Conservation (phyloP, 2,888 invertebrate species). For the Tenthredo distinguenda region DNA sequence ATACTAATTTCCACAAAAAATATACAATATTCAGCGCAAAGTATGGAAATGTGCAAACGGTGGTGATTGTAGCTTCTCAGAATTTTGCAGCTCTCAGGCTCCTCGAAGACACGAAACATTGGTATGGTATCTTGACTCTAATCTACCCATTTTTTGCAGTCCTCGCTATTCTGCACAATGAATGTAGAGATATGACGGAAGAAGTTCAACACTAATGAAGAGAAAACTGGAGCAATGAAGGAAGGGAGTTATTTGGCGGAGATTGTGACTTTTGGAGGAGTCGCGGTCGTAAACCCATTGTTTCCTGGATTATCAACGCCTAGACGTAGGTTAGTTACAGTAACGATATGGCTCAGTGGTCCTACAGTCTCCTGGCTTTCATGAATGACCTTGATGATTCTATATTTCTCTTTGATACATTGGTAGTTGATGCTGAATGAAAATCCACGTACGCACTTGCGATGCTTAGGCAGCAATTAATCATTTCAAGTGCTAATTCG, state of each 20-base stretch:
- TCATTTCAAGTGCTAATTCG: not conserved
- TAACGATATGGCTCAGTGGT: not conserved
- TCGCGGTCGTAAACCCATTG: not conserved
- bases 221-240: not conserved
- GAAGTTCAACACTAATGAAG: constrained; percentile 35
- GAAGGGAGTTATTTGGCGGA: constrained; percentile 33
- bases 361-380: not conserved
- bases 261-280: constrained; percentile 3
- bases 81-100: not conserved
- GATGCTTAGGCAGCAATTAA: not conserved
- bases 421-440: not conserved
- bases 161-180: constrained; percentile 8
- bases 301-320: constrained; percentile 8
- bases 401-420: not conserved
- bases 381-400: not conserved
- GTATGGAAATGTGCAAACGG: not conserved
- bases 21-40: not conserved
- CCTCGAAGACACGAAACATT: not conserved
- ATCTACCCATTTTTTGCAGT: not conserved
- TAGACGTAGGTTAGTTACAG: constrained; percentile 5
- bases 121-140: not conserved
- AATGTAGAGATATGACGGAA: constrained; percentile 7
- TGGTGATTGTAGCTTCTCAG: not conserved
- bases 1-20: not conserved
- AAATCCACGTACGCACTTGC: not conserved